Conservation (phyloP, 2,113 vertebrate species). For the Oplegnathus fasciatus region DNA sequence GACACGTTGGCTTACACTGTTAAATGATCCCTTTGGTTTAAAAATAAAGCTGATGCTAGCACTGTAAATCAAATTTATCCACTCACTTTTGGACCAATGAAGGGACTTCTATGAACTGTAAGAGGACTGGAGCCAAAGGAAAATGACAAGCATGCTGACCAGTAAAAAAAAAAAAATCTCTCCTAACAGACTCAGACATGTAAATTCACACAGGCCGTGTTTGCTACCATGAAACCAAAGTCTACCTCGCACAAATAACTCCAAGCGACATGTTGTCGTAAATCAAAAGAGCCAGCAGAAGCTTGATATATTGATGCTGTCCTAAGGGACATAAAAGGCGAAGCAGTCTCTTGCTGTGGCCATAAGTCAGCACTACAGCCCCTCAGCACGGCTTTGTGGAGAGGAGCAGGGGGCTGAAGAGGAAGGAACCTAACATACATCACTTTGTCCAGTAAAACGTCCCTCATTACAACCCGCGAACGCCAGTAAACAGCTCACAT, state of each 20-base stretch:
- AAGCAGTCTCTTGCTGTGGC: conserved; percentile 46
- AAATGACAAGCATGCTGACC: conserved; percentile 30
- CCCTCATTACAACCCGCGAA: conserved; percentile 46
- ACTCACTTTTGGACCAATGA: conserved; percentile 48
- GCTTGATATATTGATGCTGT: conserved; percentile 57
- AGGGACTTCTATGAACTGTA: conserved; percentile 38
- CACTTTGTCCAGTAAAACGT: conserved; percentile 55
- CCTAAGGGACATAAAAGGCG: conserved; percentile 56
- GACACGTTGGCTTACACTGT: conserved; percentile 62
- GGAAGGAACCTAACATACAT: conserved; percentile 63
- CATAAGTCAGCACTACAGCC: conserved; percentile 46
- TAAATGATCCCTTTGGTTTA: conserved; percentile 67
- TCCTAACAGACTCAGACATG: conserved; percentile 21
- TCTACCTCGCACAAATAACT: conserved; percentile 50
- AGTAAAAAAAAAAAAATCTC: conserved; percentile 14
- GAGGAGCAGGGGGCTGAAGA: conserved; percentile 49
- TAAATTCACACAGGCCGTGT: conserved; percentile 51
- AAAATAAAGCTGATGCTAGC: conserved; percentile 44
- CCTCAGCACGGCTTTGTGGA: conserved; percentile 33
- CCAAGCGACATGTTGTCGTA: conserved; percentile 32
- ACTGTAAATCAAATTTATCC: conserved; percentile 62
- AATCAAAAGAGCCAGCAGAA: conserved; percentile 54
- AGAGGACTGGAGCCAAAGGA: conserved; percentile 41
- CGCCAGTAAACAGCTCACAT: conserved; percentile 49
- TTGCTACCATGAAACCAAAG: conserved; percentile 43